Percentiles rank a stretch among this genome's conserved stretches.
These are phyloP conservation scores for Drosophila nannoptera DNA, from an alignment of 1,140 invertebrate species.

Conservation along the genomic window DNA sequence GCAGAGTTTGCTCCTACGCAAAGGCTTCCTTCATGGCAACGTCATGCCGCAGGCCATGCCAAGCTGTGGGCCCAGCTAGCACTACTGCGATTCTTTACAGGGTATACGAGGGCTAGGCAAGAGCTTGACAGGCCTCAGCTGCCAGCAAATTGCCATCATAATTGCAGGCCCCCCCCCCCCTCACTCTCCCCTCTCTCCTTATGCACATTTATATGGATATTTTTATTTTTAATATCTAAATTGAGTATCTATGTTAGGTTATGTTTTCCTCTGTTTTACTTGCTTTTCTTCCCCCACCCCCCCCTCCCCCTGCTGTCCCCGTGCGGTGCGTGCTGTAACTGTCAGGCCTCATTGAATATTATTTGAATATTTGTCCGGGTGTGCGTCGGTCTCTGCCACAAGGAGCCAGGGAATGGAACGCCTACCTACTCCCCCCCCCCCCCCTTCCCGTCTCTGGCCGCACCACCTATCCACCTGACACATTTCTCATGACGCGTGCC, in stretches of 20 bases:
- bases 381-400: slow-evolving; percentile 8
- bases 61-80: too few relatives aligned
- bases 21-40: too few relatives aligned
- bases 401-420: background rate
- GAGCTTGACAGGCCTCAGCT: background rate
- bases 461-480: slow-evolving; percentile 49
- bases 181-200: background rate
- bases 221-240: slow-evolving; percentile 52
- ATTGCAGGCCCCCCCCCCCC: background rate
- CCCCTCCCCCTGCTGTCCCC: slow-evolving; percentile 5
- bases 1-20: too few relatives aligned
- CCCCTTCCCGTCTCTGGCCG: background rate
- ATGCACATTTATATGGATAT: slow-evolving; percentile 8
- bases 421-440: background rate
- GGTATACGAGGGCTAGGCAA: background rate
- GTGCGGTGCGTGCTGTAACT: slow-evolving; percentile 14
- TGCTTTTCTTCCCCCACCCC: slow-evolving; percentile 3
- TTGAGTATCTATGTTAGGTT: slow-evolving; percentile 52
- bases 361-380: slow-evolving; percentile 23
- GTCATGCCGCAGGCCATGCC: too few relatives aligned
- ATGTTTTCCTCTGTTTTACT: slow-evolving; percentile 8
- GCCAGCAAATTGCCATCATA: background rate
- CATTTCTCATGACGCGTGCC: slow-evolving; percentile 45
- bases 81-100: background rate
- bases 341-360: slow-evolving; percentile 39